phyloP scores from a whole-genome alignment of 2,113 vertebrate genomes.

The Tautogolabrus adspersus region DNA sequence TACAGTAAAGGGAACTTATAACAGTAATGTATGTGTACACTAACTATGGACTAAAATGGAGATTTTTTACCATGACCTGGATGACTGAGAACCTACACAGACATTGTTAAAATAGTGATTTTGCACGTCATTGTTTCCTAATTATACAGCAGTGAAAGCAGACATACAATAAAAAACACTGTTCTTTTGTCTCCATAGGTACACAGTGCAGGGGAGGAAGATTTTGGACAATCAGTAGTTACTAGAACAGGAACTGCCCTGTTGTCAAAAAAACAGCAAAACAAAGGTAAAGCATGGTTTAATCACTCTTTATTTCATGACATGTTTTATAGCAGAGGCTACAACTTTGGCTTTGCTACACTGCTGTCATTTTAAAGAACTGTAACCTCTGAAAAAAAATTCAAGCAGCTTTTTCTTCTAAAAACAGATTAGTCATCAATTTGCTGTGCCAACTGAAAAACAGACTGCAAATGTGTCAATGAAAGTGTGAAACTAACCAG shows the following conservation, averaged over 20 bases:
- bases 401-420: background rate
- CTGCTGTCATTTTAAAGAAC: background rate
- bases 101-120: too few species aligned
- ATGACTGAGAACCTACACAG: too few species aligned
- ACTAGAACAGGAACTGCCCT: slow-evolving; percentile 24
- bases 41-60: too few species aligned
- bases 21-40: too few species aligned
- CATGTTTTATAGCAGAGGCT: background rate
- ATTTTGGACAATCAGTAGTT: slow-evolving; percentile 61
- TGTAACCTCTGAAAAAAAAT: background rate
- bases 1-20: slow-evolving; percentile 39
- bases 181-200: slow-evolving; percentile 66
- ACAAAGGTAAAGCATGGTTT: slow-evolving; percentile 66
- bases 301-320: too few species aligned
- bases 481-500: background rate
- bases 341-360: background rate
- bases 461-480: background rate
- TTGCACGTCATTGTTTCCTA: background rate
- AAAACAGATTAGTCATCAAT: background rate
- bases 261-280: slow-evolving; percentile 26
- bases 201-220: slow-evolving; percentile 81
- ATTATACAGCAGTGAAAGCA: background rate
- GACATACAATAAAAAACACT: background rate
- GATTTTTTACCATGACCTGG: too few species aligned
- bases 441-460: background rate